These are phyloP conservation scores for Coracias cyanogaster DNA, from an alignment of 2,797 vertebrate genomes.

Conservation along the genomic window DNA sequence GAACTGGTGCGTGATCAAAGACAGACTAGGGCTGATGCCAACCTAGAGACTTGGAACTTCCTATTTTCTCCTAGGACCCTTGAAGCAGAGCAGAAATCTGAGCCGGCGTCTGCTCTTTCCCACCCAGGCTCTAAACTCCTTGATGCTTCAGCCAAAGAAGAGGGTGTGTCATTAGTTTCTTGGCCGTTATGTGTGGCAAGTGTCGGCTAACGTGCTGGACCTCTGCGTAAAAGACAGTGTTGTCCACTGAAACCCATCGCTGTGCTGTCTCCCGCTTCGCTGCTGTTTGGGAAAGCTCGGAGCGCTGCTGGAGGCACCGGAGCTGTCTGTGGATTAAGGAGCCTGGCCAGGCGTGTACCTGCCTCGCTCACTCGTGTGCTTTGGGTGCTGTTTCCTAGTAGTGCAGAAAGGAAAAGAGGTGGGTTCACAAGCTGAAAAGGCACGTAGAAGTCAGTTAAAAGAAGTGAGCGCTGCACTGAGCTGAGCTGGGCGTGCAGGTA, in stretches of 20 bases:
- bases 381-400: not conserved
- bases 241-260: not conserved
- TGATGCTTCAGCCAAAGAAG: not conserved
- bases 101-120: rapidly evolving
- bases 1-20: not conserved
- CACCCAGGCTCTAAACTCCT: not conserved
- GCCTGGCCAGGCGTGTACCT: not conserved
- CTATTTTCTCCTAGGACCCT: not conserved
- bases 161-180: not conserved
- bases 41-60: not conserved
- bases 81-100: not conserved
- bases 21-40: not conserved
- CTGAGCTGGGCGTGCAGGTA: not conserved
- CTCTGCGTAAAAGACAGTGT: not conserved
- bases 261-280: not conserved
- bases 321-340: not conserved
- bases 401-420: not conserved
- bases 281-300: not conserved
- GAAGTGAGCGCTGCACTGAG: not conserved
- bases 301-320: not conserved
- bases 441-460: not conserved
- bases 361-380: rapidly evolving
- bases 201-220: rapidly evolving
- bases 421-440: not conserved
- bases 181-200: not conserved